phyloP scores from a whole-genome alignment of 2,888 invertebrate genomes.

The Tenthredo scrophulariae region DNA sequence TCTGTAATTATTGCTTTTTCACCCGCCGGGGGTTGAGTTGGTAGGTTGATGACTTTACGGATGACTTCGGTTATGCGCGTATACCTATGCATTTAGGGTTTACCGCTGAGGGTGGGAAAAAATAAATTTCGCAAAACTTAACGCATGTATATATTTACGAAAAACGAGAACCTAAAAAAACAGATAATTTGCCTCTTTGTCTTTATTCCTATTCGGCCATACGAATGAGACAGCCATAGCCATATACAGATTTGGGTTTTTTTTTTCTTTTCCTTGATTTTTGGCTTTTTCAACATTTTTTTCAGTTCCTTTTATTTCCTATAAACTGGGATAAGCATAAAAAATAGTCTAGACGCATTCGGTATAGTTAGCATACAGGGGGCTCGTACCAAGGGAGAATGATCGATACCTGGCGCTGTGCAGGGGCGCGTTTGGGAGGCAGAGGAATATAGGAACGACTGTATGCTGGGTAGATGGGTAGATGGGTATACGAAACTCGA shows the following conservation, averaged over 20 bases:
- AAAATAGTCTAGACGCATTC: constrained; percentile 72
- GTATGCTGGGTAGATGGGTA: neutral
- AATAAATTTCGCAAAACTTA: neutral
- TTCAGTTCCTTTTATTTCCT: constrained; percentile 63
- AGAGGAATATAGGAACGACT: constrained; percentile 9
- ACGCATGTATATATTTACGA: constrained; percentile 23
- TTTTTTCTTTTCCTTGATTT: neutral
- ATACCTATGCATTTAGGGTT: constrained; percentile 63
- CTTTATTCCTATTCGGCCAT: neutral
- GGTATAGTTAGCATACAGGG: constrained; percentile 67
- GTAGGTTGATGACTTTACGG: constrained; percentile 47
- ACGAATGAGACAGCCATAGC: neutral
- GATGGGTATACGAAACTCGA: neutral
- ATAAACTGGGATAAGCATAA: constrained; percentile 69
- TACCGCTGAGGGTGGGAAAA: constrained; percentile 61
- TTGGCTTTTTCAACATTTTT: constrained; percentile 1
- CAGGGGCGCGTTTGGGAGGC: constrained; percentile 41
- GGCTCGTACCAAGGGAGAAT: constrained; percentile 48
- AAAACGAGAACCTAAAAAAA: constrained; percentile 56
- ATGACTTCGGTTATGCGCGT: constrained; percentile 24
- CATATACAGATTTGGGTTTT: neutral
- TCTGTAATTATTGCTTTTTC: constrained; percentile 54
- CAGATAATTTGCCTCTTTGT: neutral
- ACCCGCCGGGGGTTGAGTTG: constrained; percentile 20
- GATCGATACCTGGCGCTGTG: constrained; percentile 51